Base-by-base conservation (phyloP, 2,888 invertebrate species). In the Polyommatus iphigenia region DNA sequence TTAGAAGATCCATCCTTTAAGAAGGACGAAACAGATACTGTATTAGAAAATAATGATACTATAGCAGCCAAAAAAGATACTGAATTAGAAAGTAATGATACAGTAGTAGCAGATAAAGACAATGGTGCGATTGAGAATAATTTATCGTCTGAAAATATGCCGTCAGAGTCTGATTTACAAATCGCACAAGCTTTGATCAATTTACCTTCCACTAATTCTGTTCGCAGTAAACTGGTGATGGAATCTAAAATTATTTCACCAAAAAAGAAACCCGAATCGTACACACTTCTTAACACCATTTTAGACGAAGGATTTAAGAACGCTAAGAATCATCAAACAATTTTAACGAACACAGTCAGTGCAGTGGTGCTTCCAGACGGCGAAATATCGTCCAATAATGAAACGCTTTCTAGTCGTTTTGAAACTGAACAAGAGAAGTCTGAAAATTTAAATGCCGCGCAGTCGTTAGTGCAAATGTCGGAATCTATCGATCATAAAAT, bases 391-490 rank as follows among this genome's bases (percentile, higher is more conserved):
- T 41, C 79, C 15, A 79, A 83, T 80, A 86, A 86, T 79, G 84
- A 87, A 83, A 80, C 81, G 77, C 81, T 84, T 67, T 88, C 86
- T 80, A 75, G 86, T 41, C 86, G 92, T 13, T 93, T 89, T 85
- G 91, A 93, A 87, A 91, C 92, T 77, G 92, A 93, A 85, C 87
- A 90, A 85, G 94, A 94, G 81, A 91, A 93, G 84, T 88, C 89
- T 84, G 93, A 93, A 85, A 94, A 94, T 83, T 85, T 93, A 76
- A 92, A 90, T 85, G 94, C 94, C 73, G 94, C 94, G 77, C 91
- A 94, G 82, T 94, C 94, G 1, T 87, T 94, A 80, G 93, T 94
- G 24, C 91, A 94, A 84, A 94, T 94, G 94, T 94, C 94, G 0
- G 93, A 93, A 84, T 88, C 90, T 36, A 86, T 92, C 78, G 91